Evolutionary conservation across 2,888 invertebrate species (phyloP), one percentile per base, ranked within the genome.

Genomic region (Eupithecia centaureata): DNA sequence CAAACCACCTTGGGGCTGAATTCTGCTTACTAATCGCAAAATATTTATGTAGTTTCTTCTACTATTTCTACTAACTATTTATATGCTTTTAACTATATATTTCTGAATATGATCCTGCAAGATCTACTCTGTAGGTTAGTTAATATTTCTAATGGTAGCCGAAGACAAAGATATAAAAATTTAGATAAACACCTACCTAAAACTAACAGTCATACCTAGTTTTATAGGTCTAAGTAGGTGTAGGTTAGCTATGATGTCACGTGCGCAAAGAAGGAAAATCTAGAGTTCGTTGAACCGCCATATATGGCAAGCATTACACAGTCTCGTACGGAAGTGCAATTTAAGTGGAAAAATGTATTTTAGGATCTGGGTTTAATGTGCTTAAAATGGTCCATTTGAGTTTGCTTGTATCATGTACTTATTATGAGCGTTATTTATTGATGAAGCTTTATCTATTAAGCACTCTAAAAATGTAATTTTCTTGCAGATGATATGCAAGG

Each of bases 261-360:
- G 30, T 54, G 27, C 52, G 33, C 68, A 68, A 68, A 68, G 51
- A 68, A 64, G 68, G 68, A 68, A 64, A 68, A 61, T 47, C 47
- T 61, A 64, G 57, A 68, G 56, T 5, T 64, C 61, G 47, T 51
- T 68, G 68, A 68, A 63, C 64, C 38, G 57, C 60, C 63, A 4
- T 28, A 61, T 61, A 57, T 27, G 63, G 63, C 33, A 56, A 54
- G 51, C 42, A 30, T 69, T 69, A 62, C 62, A 42, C 42, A 42
- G 25, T 0, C 13, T 57, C 7, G 7, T 57, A 61, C 51, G 47
- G 56, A 68, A 64, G 67, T 67, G 67, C 33, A 25, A 63, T 51
- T 64, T 61, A 51, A n/a, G 51, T 61, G 63, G 64, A 68, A 68
- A 61, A 56, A n/a, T 18, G 0, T 28, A 52, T 56, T 28, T 56